A percentile compares a stretch with the other conserved stretches of the same genome.
Evolutionary conservation across 2,888 invertebrate genomes (phyloP).

Genomic region (Caenorhabditis macrosperma): DNA sequence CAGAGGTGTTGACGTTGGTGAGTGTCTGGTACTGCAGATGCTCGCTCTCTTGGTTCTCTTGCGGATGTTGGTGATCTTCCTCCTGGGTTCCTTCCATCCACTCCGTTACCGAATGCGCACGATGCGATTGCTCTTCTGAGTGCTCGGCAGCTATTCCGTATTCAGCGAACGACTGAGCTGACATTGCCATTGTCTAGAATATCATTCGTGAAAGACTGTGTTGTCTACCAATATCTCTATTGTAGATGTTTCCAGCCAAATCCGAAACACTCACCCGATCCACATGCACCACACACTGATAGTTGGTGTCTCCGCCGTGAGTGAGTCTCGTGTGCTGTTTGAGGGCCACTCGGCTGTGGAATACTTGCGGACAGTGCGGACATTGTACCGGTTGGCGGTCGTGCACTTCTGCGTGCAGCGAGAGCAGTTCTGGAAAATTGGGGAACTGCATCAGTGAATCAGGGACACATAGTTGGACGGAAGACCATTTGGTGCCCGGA

Average conservation of each 20-base stretch:
- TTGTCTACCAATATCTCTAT: not conserved
- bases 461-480: too few species aligned
- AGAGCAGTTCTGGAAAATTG: conserved; percentile 54
- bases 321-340: conserved; percentile 44
- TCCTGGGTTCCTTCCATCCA: conserved; percentile 32
- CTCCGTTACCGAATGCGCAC: conserved; percentile 56
- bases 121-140: conserved; percentile 1
- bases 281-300: conserved; percentile 48
- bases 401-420: conserved; percentile 60
- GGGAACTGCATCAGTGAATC: too few species aligned
- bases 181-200: conserved; percentile 49
- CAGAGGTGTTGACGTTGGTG: not conserved
- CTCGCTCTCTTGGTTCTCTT: not conserved
- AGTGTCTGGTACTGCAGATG: not conserved
- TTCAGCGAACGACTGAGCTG: conserved; percentile 58
- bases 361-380: conserved; percentile 50
- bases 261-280: conserved; percentile 27
- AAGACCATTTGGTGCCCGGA: too few species aligned
- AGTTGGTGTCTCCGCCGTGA: conserved; percentile 42
- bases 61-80: not conserved
- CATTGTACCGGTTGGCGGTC: conserved; percentile 59
- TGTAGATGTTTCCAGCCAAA: too few species aligned
- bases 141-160: conserved; percentile 46
- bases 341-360: conserved; percentile 52
- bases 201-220: not conserved